These are phyloP conservation scores for Venusia cambrica DNA, from an alignment of 2,888 invertebrate species.

Conservation along the genomic window DNA sequence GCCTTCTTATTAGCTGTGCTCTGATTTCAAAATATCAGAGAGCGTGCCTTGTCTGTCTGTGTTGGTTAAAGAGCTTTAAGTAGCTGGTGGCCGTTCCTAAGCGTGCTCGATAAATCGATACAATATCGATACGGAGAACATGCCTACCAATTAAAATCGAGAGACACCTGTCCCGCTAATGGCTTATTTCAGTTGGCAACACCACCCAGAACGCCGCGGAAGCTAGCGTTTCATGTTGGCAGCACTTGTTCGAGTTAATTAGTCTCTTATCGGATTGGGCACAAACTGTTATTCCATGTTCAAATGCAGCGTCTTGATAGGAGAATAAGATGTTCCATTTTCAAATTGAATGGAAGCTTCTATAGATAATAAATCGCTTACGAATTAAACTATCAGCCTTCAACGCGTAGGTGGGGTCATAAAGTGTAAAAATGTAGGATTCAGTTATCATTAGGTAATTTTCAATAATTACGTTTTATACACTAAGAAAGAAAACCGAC, in stretches of 20 bases:
- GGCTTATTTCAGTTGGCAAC: slow-evolving; percentile 31
- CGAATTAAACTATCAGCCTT: too few species aligned
- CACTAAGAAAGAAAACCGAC: too few species aligned
- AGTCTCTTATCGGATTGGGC: slow-evolving; percentile 30
- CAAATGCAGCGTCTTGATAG: slow-evolving; percentile 9
- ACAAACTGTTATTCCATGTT: slow-evolving; percentile 20
- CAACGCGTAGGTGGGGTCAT: too few species aligned
- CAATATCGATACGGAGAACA: slow-evolving; percentile 28
- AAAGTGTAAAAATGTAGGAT: too few species aligned
- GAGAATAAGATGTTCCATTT: slow-evolving; percentile 15
- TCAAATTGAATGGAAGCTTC: slow-evolving; percentile 9
- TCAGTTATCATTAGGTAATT: too few species aligned
- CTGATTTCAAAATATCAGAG: too few species aligned
- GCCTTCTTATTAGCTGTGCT: too few species aligned
- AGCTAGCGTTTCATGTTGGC: slow-evolving; percentile 29
- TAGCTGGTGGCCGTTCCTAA: slow-evolving; percentile 7
- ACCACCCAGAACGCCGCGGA: slow-evolving; percentile 34
- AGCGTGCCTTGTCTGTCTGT: slow-evolving; percentile 4
- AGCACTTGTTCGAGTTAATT: slow-evolving; percentile 30
- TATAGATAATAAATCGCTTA: too few species aligned
- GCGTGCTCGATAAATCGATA: slow-evolving; percentile 19
- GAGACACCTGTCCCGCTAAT: slow-evolving; percentile 34
- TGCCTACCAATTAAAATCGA: slow-evolving; percentile 35
- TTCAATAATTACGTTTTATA: too few species aligned
- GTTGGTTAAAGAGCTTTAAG: slow-evolving; percentile 11